Conservation (phyloP, 2,113 vertebrate genomes). For the Bubo bubo region DNA sequence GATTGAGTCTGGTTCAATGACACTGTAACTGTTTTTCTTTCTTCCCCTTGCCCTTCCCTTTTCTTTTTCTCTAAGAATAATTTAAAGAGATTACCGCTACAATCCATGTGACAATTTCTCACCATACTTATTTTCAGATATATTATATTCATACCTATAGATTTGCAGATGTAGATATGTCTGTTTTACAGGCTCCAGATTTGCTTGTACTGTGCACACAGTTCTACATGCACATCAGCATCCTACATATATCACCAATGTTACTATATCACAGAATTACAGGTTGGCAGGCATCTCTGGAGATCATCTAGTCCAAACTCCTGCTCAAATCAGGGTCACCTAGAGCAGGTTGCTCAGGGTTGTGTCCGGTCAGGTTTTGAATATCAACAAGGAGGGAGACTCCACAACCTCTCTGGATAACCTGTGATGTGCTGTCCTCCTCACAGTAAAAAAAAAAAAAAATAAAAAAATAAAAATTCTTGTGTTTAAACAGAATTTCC, state of each 20-base stretch:
- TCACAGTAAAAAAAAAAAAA: not conserved
- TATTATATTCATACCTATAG: not conserved
- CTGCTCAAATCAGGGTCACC: not conserved
- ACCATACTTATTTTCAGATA: not conserved
- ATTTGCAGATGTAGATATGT: not conserved
- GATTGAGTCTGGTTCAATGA: not conserved
- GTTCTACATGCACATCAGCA: accelerated
- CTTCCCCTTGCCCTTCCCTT: not conserved
- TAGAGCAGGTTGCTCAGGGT: not conserved
- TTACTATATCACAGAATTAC: not conserved
- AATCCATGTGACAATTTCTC: not conserved
- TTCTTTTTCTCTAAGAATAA: not conserved
- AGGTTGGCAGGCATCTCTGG: not conserved
- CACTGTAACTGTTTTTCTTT: not conserved
- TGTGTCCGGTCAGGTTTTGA: not conserved
- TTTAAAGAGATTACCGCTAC: not conserved
- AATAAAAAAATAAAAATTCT: not conserved
- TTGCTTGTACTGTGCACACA: not conserved
- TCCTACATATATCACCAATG: not conserved
- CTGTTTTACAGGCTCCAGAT: not conserved
- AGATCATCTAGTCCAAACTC: not conserved
- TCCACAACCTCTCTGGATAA: not conserved
- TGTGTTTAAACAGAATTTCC: not conserved
- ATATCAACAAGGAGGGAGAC: not conserved
- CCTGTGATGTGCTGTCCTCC: not conserved